Conservation (phyloP, 1,140 invertebrate species). For the Ephestia elutella region DNA sequence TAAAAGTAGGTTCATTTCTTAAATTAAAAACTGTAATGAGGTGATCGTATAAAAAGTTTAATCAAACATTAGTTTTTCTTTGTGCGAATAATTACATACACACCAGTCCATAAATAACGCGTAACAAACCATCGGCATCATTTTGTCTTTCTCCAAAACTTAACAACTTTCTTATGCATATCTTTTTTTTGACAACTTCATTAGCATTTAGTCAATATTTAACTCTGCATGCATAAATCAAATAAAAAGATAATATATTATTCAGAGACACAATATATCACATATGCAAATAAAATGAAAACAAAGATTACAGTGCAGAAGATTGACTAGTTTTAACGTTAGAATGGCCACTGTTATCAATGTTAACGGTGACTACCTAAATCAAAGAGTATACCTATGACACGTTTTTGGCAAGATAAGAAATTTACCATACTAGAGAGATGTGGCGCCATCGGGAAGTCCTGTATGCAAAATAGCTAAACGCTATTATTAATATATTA, state of each 20-base stretch:
- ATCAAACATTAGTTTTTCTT: background rate
- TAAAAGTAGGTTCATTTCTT: slow-evolving; percentile 1
- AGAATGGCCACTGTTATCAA: background rate
- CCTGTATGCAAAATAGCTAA: slow-evolving; percentile 28
- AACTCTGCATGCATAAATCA: background rate
- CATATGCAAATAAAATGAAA: background rate
- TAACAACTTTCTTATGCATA: background rate
- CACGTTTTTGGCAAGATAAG: slow-evolving; percentile 55
- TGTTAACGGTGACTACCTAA: slow-evolving; percentile 11
- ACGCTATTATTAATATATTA: slow-evolving; percentile 36
- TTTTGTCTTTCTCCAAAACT: slow-evolving; percentile 2
- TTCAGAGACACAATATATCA: background rate
- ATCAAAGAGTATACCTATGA: slow-evolving; percentile 36
- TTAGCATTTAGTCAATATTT: background rate
- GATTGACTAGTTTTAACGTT: background rate
- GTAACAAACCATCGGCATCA: background rate
- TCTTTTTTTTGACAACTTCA: background rate
- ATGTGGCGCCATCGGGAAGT: slow-evolving; percentile 30
- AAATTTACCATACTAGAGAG: slow-evolving; percentile 41
- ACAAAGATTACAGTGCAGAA: background rate
- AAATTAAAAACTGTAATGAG: slow-evolving; percentile 4
- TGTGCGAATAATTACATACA: background rate
- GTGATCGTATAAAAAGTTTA: background rate
- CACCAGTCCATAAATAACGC: background rate
- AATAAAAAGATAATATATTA: background rate